Conservation (phyloP, 2,797 vertebrate genomes). For the Centropyge bicolor region DNA sequence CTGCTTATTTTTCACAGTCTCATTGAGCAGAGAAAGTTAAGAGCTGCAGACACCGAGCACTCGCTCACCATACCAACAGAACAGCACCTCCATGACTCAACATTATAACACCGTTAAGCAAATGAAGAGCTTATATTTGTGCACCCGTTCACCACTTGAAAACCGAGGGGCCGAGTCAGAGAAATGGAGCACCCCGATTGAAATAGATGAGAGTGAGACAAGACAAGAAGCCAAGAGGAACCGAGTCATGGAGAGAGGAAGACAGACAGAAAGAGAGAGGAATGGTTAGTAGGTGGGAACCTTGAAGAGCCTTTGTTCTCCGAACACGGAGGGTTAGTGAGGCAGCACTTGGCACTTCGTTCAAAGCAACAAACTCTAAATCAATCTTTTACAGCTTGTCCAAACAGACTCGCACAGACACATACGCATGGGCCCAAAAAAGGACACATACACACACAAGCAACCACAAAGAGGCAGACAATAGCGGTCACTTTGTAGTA, state of each 20-base stretch:
- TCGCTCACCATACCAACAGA: constrained; percentile 36
- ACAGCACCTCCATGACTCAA: constrained; percentile 48
- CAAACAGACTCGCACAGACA: constrained; percentile 62
- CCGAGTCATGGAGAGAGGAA: constrained; percentile 41
- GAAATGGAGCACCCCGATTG: constrained; percentile 63
- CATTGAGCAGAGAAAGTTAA: constrained; percentile 44
- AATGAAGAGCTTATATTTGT: constrained; percentile 55
- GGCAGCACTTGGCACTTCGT: constrained; percentile 79
- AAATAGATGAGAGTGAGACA: constrained; percentile 68
- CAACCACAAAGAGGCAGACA: constrained; percentile 49
- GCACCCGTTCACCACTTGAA: constrained; percentile 56
- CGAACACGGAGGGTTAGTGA: constrained; percentile 68
- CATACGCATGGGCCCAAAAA: constrained; percentile 25
- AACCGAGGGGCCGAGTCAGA: constrained; percentile 53
- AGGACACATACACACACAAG: constrained; percentile 30
- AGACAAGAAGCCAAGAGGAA: constrained; percentile 57
- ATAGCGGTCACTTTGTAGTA: constrained; percentile 51
- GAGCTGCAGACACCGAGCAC: constrained; percentile 8
- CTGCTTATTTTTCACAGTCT: constrained; percentile 58
- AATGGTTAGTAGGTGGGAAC: constrained; percentile 69
- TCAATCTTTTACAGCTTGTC: constrained; percentile 83
- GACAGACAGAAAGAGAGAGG: constrained; percentile 46
- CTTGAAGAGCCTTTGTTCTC: constrained; percentile 76
- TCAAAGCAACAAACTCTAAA: constrained; percentile 81
- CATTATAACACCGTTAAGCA: constrained; percentile 45